Evolutionary conservation across 2,888 invertebrate genomes (phyloP), one percentile per base, ranked within the genome.

Genomic region (Andrena dorsata): DNA sequence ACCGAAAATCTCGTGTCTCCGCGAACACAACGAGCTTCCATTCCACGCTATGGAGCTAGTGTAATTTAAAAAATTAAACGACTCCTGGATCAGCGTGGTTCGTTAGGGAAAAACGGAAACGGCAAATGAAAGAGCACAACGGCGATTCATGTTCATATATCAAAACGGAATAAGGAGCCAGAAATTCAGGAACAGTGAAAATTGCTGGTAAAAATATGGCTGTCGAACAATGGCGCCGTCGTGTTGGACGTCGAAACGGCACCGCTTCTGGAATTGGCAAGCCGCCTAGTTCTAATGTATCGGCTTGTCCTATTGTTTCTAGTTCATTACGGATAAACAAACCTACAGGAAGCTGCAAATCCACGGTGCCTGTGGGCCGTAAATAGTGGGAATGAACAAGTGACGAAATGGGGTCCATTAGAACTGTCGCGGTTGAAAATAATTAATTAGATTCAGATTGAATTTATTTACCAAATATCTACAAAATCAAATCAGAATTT

Each of bases 251-350:
- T 60, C 26, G 70, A 47, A 51, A 64, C 60, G 51, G 28, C 32
- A 56, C 32, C 63, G 63, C 20, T 76, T 64, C 64, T 64, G 26
- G 16, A 72, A 56, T 82, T 82, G 82, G 82, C 82, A 82, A 72
- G 23, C 63, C 61, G 76, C 82, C 82, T 82, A 20, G 10, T 61
- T 64, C 47, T 82, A 82, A 76, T 82, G 76, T 63, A 82, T 82
- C 64, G 32, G 51, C 82, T 68, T 64, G 68, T 7, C 10, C 76
- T 64, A 82, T 82, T 82, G 82, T 82, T 76, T 35, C 68, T 71
- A 23, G 65, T n/a, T 80, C 81, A 63, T 82, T 82, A 71, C 6
- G 47, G 23, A 51, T 82, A 82, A 82, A 72, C 82, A 76, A 58
- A 69, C 75, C 56, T 49, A 63, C 13, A 7, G 61, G n/a, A 3